A percentile compares a stretch with the other conserved stretches of the same genome.
These are phyloP conservation scores for Sebastiscus albofasciatus DNA, from an alignment of 2,797 vertebrate species.

Conservation along the genomic window DNA sequence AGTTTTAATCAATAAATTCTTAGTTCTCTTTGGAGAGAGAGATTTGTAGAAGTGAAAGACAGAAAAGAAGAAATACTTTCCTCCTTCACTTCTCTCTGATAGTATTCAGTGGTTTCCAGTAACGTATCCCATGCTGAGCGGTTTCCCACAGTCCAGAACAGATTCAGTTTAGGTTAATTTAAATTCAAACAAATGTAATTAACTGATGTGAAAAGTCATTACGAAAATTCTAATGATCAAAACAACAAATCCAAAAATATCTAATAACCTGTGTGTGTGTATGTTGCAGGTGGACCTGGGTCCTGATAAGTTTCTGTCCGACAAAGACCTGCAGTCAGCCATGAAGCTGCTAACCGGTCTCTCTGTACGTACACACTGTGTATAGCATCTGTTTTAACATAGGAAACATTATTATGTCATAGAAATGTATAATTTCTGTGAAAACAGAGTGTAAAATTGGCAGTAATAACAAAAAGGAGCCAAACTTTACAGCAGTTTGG, in stretches of 20 bases:
- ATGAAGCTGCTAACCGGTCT: conserved; percentile 92
- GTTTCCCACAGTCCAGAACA: neutral
- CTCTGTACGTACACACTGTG: conserved; percentile 83
- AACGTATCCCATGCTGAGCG: neutral
- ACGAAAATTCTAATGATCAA: neutral
- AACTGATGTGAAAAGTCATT: neutral
- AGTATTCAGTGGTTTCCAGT: neutral
- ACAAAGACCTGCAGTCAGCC: conserved; percentile 95
- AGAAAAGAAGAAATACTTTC: neutral
- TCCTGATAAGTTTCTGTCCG: conserved; percentile 94
- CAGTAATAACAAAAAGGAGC: neutral
- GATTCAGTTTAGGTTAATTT: neutral
- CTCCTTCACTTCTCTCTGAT: neutral
- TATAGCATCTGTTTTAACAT: neutral
- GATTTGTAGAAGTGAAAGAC: no score
- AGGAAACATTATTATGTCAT: neutral
- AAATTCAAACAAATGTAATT: conserved; percentile 2
- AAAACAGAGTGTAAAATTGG: neutral
- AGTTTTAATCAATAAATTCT: neutral
- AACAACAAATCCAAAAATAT: neutral
- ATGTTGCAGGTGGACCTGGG: conserved; percentile 91
- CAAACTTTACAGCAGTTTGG: no score
- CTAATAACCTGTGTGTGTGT: conserved; percentile 2
- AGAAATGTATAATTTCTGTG: neutral
- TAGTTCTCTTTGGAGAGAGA: neutral